Evolutionary conservation across 2,888 invertebrate genomes (phyloP).

Genomic region (Drosophila infuscata): DNA sequence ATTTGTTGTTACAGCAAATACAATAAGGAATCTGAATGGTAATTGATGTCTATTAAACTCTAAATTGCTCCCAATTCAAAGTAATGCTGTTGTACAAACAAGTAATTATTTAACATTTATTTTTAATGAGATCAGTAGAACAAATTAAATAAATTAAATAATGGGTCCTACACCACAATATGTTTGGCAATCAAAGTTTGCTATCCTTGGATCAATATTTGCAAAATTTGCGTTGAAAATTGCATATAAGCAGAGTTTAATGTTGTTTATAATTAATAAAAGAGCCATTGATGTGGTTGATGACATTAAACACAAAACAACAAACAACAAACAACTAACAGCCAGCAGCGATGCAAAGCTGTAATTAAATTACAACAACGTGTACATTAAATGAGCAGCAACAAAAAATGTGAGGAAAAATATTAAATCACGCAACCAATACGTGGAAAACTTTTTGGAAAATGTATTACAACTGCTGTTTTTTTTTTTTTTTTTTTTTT

Average conservation of each 20-base stretch:
- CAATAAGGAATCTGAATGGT: not conserved
- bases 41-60: not conserved
- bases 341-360: constrained; percentile 46
- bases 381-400: constrained; percentile 23
- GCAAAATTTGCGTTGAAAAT: constrained; percentile 20
- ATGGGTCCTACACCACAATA: not conserved
- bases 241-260: constrained; percentile 16
- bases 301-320: constrained; percentile 5
- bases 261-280: constrained; percentile 61
- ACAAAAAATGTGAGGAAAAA: constrained; percentile 7
- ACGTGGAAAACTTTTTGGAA: constrained; percentile 21
- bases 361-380: constrained; percentile 65
- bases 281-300: constrained; percentile 48
- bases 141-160: not conserved
- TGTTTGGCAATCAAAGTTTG: constrained; percentile 4
- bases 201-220: constrained; percentile 9
- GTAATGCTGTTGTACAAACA: not conserved
- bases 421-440: constrained; percentile 4
- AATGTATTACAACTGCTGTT: constrained; percentile 4
- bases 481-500: constrained; percentile 14
- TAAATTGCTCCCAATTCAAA: not conserved
- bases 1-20: not conserved
- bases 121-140: not conserved
- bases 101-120: not conserved
- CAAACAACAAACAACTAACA: not conserved